Evolutionary conservation across 1,140 invertebrate genomes (phyloP).

Genomic region (Hormaphis cornu): DNA sequence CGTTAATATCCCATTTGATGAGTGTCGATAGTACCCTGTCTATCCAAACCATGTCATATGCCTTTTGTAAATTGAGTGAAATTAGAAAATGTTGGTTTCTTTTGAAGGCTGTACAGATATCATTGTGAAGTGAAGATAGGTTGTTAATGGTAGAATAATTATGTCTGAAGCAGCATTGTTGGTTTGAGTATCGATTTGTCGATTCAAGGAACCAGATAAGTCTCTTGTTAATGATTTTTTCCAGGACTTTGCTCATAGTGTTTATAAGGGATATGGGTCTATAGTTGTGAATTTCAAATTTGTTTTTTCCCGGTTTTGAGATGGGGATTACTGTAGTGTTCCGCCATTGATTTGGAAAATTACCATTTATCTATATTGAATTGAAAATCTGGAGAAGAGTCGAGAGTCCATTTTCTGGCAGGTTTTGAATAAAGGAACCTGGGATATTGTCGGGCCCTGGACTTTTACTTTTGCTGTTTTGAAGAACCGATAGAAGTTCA

Average conservation of each 20-base stretch:
- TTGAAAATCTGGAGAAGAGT: not conserved
- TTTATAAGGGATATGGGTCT: not conserved
- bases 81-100: not conserved
- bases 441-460: not conserved
- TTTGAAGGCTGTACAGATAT: not conserved
- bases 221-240: slow-evolving; percentile 17
- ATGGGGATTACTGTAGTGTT: not conserved
- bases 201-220: slow-evolving; percentile 3
- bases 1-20: not conserved
- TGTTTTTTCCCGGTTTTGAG: not conserved
- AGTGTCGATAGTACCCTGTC: not conserved
- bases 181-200: not conserved
- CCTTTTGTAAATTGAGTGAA: slow-evolving; percentile 2
- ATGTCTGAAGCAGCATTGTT: not conserved
- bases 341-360: not conserved
- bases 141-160: not conserved
- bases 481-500: not conserved
- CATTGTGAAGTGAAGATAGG: not conserved
- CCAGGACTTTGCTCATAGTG: not conserved
- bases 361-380: not conserved
- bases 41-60: not conserved
- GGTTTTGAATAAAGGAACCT: not conserved
- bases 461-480: not conserved
- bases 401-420: not conserved
- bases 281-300: not conserved